Base-by-base conservation (phyloP, 2,888 invertebrate species). In the Pyrocoelia pectoralis region DNA sequence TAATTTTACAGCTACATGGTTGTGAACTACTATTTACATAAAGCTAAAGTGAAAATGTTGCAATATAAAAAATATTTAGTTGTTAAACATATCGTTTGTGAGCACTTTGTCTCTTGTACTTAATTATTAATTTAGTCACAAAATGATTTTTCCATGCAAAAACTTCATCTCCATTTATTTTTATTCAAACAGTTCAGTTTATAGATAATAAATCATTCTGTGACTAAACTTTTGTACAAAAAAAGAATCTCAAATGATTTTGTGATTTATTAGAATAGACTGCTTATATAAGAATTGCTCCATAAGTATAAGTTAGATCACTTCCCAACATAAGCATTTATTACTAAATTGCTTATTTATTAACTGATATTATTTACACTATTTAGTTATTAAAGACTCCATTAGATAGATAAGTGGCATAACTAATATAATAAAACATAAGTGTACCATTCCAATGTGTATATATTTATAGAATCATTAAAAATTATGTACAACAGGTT, bases 231-330 rank as follows among this genome's bases (percentile, higher is more conserved):
- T 8, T 12, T 24, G 13, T 43, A 43, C 43, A 13, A 43, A 14
- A 46, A 43, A 14, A 17, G 19, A 19, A 48, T 48, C 17, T 43
- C 19, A 17, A 18, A 13, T 10, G 9, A 50, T 24, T 18, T 19
- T 50, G 49, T 50, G 49, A 50, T 50, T 50, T 48, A 1, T 6
- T 50, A 50, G 49, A 50, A 24, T 24, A 50, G 49, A 50, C 28
- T 50, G 49, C 28, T 50, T 50, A 12, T 28, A 50, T 48, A 48
- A 48, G 19, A 48, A 46, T 19, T 28, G 14, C 18, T 50, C 17
- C 12, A 6, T 19, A 24, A n/a, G n/a, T 46, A 5, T 46, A 14
- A 43, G 43, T 43, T 43, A n/a, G 8, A 1, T 43, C 43, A 43
- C 43, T 43, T 12, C 14, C 40, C 40, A 28, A 38, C 13, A 13